Base-by-base conservation (phyloP, 2,113 vertebrate genomes). In the Pterophyllum scalare region DNA sequence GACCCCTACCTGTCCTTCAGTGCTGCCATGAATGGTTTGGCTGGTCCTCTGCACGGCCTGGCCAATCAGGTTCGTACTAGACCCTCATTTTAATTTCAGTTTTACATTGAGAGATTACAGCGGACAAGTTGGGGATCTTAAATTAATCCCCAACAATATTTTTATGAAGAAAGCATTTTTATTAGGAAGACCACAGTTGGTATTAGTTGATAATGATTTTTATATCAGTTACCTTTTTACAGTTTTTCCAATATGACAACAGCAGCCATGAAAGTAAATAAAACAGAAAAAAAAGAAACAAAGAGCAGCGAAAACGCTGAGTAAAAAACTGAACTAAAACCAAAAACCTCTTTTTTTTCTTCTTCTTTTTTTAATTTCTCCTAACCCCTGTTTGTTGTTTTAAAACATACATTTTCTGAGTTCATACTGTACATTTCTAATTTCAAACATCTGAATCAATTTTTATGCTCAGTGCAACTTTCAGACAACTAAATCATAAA, bases 11-110 rank as follows among this genome's bases (percentile, higher is more conserved):
- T 99, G 75, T 96, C 97, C 93, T 99, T 99, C 75, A 96, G 97
- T 1, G 98, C 98, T 1, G 98, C 98, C 70, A 98, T 99, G 97
- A 98, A 98, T 1, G 98, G 98, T 22, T 94, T 99, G 85, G 98
- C 98, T 0, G 98, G 98, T 81, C 98, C 98, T 78, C 96, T 99
- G 61, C 98, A 99, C 0, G 98, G 98, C 35, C 94, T 99, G n/a
- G 98, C 98, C 80, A 99, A 99, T 92, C 98, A 99, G 97, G 98
- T 99, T 88, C 43, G 94, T 84, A 14, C n/a, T 49, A 76, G 33
- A 57, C 20, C 0, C 0, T 52, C 24, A 31, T 31, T 72, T n/a
- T 52, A 26, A 31, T 72, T 72, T 11, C 12, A 4, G 52, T 72
- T 52, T 52, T 19, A 72, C 26, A 20, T 17, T 8, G 26, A 31